These are phyloP conservation scores for Tetragonula carbonaria DNA, from an alignment of 2,888 invertebrate genomes.

Conservation along the genomic window DNA sequence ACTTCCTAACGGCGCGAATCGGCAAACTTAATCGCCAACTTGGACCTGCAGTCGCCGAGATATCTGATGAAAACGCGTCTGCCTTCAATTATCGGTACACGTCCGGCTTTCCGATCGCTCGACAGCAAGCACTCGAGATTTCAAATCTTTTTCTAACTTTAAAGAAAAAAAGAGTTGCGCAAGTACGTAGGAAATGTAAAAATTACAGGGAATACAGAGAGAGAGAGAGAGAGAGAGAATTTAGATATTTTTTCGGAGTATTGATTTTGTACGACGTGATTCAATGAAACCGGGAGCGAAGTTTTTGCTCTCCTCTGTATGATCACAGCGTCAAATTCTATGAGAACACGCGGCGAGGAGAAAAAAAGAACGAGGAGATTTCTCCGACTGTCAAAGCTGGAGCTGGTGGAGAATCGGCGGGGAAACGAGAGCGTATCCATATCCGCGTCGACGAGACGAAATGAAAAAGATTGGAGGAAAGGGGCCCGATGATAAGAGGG, in stretches of 20 bases:
- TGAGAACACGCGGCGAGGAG: background rate
- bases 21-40: conserved; percentile 46
- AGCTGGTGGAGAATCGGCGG: no score
- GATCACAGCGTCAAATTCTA: background rate
- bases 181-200: no score
- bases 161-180: no score
- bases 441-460: conserved; percentile 27
- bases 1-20: background rate
- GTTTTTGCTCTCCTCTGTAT: no score
- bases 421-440: conserved; percentile 15
- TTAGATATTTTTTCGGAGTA: no score
- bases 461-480: conserved; percentile 43
- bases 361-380: conserved; percentile 5
- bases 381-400: background rate
- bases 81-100: conserved; percentile 5
- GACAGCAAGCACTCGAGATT: background rate
- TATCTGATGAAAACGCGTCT: conserved; percentile 11
- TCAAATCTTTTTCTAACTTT: no score
- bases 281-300: no score
- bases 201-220: no score
- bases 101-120: background rate
- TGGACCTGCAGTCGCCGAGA: background rate
- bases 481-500: conserved; percentile 33
- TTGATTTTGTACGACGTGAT: no score
- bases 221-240: no score